phyloP scores from a whole-genome alignment of 2,797 vertebrate genomes.

The Malurus splendens region DNA sequence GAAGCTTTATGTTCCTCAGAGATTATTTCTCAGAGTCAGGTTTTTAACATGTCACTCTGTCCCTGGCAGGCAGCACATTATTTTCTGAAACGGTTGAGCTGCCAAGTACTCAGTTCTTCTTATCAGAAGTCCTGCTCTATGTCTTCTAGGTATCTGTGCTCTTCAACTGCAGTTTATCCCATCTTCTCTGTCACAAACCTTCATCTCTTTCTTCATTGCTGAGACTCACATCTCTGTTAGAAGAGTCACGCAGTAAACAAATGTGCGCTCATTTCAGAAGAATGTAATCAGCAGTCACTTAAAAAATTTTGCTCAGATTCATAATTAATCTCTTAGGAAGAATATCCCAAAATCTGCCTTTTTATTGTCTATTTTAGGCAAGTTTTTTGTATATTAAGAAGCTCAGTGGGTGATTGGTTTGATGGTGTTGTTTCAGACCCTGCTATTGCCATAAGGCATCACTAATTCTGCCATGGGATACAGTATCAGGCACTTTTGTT shows the following conservation, averaged over 20 bases:
- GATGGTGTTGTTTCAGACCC: neutral
- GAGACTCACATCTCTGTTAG: neutral
- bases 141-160: neutral
- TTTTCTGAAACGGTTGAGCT: neutral
- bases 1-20: neutral
- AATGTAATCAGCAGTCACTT: neutral
- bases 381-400: neutral
- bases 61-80: neutral
- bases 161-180: neutral
- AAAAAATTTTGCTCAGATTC: neutral
- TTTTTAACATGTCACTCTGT: neutral
- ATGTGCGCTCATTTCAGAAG: neutral
- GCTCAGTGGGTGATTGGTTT: accelerated
- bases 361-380: neutral
- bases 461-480: neutral
- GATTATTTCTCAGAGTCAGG: neutral
- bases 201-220: neutral
- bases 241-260: neutral
- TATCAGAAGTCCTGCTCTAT: neutral
- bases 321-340: neutral
- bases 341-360: neutral
- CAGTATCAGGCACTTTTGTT: neutral
- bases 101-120: neutral
- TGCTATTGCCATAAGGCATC: neutral
- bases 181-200: neutral